Conservation (phyloP, 2,888 invertebrate species). For the Aphrophora alni region DNA sequence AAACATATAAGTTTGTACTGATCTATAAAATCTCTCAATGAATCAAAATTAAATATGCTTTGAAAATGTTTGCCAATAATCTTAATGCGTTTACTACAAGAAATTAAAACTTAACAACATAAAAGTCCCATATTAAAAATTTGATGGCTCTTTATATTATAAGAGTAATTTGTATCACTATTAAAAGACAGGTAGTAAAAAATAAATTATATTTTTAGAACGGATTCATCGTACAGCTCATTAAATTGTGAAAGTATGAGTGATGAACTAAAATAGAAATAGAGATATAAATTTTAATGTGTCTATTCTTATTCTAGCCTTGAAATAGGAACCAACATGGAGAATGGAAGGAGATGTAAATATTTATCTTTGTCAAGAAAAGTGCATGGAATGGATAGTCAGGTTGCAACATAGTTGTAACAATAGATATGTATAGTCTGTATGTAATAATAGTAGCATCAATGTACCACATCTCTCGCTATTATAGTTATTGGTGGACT, state of each 20-base stretch:
- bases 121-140: neutral
- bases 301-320: neutral
- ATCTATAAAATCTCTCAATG: neutral
- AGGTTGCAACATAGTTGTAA: neutral
- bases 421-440: neutral
- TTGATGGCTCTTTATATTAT: neutral
- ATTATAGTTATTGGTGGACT: no score
- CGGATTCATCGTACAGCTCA: neutral
- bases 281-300: neutral
- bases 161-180: neutral
- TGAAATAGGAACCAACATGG: neutral
- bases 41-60: neutral
- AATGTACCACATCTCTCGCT: no score
- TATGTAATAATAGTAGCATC: neutral
- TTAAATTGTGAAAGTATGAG: neutral
- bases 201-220: neutral
- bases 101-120: neutral
- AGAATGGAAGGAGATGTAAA: neutral
- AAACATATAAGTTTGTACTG: neutral
- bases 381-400: neutral
- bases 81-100: neutral
- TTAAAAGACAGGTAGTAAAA: neutral
- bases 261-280: neutral
- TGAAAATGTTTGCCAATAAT: neutral
- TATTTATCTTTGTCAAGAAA: neutral